phyloP scores from a whole-genome alignment of 2,888 invertebrate species.

The Apamea monoglypha region DNA sequence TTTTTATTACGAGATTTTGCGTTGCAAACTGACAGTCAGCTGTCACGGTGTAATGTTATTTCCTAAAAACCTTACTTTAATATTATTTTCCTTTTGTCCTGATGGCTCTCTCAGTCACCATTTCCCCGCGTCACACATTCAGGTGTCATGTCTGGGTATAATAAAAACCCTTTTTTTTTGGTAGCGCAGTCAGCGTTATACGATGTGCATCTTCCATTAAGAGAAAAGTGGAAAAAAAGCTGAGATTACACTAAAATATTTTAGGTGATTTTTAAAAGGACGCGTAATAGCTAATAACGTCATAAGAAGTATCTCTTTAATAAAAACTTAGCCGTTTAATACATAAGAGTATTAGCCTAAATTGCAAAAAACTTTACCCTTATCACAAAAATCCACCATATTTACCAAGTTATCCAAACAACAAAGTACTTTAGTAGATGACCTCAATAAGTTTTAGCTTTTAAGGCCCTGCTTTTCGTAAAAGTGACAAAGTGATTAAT shows the following conservation, averaged over 20 bases:
- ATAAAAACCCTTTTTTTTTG: slow-evolving; percentile 47
- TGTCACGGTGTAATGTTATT: not conserved
- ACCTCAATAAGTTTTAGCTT: not conserved
- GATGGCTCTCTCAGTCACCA: not conserved
- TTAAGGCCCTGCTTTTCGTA: not conserved
- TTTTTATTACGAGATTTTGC: not conserved
- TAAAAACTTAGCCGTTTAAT: not conserved
- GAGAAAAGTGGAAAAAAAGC: slow-evolving; percentile 36
- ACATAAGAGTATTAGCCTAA: too few relatives aligned
- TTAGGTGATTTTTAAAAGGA: not conserved
- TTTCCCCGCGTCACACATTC: slow-evolving; percentile 4
- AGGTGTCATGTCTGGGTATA: slow-evolving; percentile 7
- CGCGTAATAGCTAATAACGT: not conserved
- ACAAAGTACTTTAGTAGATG: too few relatives aligned
- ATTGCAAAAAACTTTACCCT: too few relatives aligned
- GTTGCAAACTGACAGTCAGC: not conserved
- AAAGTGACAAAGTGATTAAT: too few relatives aligned
- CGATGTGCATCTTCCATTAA: slow-evolving; percentile 51
- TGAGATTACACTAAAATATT: slow-evolving; percentile 12
- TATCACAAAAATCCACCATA: too few relatives aligned
- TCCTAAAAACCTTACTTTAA: not conserved
- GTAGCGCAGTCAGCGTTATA: slow-evolving; percentile 23
- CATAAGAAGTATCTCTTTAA: not conserved
- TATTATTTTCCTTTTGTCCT: not conserved
- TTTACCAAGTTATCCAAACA: too few relatives aligned